These are phyloP conservation scores for Panagrolaimus sp. DNA, from an alignment of 1,140 invertebrate species.

Conservation along the genomic window DNA sequence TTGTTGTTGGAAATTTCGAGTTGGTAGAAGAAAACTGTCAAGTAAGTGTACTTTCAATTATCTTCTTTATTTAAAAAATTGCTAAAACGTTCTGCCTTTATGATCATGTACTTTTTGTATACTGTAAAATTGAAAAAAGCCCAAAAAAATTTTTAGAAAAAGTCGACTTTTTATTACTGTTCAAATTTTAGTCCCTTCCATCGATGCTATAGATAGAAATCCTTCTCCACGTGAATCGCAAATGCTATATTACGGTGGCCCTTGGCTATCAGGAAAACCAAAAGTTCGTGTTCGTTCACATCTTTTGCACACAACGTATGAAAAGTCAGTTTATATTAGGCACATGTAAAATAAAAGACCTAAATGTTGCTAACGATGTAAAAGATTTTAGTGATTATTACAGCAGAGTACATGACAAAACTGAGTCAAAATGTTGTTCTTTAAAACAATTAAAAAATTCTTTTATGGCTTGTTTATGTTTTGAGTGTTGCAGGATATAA, in stretches of 20 bases:
- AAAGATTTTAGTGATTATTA: no score
- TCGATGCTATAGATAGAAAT: not conserved
- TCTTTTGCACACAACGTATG: not conserved
- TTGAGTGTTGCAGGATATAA: conserved; percentile 1
- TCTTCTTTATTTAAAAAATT: no score
- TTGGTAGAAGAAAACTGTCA: not conserved
- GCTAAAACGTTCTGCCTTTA: no score
- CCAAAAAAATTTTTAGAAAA: no score
- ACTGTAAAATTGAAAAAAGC: no score
- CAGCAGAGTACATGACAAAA: no score
- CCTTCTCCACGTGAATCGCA: not conserved
- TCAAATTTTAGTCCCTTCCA: not conserved
- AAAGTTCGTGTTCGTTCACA: conserved; percentile 1
- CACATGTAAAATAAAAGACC: not conserved
- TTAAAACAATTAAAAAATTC: not conserved
- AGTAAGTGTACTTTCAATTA: no score
- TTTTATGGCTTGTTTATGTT: conserved; percentile 5
- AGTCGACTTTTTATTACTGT: no score
- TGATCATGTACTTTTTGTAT: no score
- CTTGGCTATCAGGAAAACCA: not conserved
- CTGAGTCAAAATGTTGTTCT: no score
- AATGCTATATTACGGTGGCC: conserved; percentile 5
- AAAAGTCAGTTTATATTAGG: conserved; percentile 11
- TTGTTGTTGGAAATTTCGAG: not conserved
- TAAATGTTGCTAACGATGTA: no score